Evolutionary conservation across 1,140 invertebrate genomes (phyloP), one percentile per base, ranked within the genome.

Genomic region (Tribolium madens): DNA sequence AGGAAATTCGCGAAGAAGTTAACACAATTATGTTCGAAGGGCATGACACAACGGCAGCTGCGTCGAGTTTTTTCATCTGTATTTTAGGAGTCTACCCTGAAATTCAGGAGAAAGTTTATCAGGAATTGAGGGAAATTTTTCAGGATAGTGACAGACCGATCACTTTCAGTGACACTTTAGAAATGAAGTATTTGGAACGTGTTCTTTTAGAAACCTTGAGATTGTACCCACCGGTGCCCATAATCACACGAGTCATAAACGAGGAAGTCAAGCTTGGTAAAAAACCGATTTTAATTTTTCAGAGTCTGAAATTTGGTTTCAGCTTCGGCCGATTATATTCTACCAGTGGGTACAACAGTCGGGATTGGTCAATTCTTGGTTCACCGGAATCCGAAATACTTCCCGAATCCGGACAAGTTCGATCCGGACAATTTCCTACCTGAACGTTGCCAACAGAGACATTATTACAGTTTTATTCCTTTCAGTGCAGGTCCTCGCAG

Each of bases 21-120:
- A 94, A 96, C 84, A 97, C 95, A 0, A 97, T 97, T 81, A 96
- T 97, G 94, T 97, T 97, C 85, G 95, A 97, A 88, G 80, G 96
- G 10, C 96, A 97, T 84, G 96, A 98, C 83, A 97, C 96, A 1
- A 97, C 96, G 0, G 93, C 95, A 0, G 91, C 94, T 47, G 94
- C 90, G 10, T 92, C 93, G n/a, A 94, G 93, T 81, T 97, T 96
- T 88, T 93, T 94, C 69, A 85, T 96, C 0, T 95, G 92, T 31
- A 86, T 95, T 12, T 90, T 97, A 83, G 95, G 93, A 5, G 89
- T 91, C 73, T 91, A 96, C 82, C 92, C 93, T 50, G 90, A 95
- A 9, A 91, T 94, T 75, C 87, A 90, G 79, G 89, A 91, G 12
- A 93, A 90, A 79, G 91, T 95, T 0, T 91, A 94, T 73, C 89